Base-by-base conservation (phyloP, 2,888 invertebrate species). In the Drosophila formosana region DNA sequence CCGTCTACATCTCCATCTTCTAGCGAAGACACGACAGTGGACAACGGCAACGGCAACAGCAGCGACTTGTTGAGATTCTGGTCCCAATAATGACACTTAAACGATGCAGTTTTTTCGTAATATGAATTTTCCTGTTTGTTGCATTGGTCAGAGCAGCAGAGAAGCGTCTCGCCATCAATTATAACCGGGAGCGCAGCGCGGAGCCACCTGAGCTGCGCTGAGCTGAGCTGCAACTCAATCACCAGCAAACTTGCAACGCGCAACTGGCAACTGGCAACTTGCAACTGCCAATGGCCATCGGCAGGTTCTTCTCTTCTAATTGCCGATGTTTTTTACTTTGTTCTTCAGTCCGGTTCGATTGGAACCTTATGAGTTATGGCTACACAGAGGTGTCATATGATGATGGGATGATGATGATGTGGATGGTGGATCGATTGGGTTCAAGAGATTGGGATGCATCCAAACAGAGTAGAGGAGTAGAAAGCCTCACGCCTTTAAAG, bases 31-130 rank as follows among this genome's bases (percentile, higher is more conserved):
- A 73, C 72, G 75, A 71, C 47, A 39, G 8, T 13, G 39, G 75
- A 71, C 47, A 13, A 39, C 39, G 13, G 23, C 81, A 72, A 66
- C 75, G 46, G 69, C 18, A 18, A 18, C 18, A 18, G 18, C 86
- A 66, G 69, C 73, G 74, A 78, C 84, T 83, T 81, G 87, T 87
- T 87, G 79, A 81, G 82, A 81, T 84, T 83, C 83, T 83, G 83
- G 83, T 83, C 83, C 82, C 83, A 83, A 83, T 83, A 83, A 83
- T 83, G 87, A 83, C 83, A 83, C 85, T 87, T 87, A 87, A 87
- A 79, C 87, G 87, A 87, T 83, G 84, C 87, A 84, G 66, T 79
- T 84, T 83, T 83, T 83, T 83, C 82, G 83, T 87, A 87, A 87
- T 83, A 83, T 81, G 87, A 83, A 87, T 84, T 87, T 83, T 87